Evolutionary conservation across 2,113 vertebrate genomes (phyloP).

Genomic region (Bostrychus sinensis): DNA sequence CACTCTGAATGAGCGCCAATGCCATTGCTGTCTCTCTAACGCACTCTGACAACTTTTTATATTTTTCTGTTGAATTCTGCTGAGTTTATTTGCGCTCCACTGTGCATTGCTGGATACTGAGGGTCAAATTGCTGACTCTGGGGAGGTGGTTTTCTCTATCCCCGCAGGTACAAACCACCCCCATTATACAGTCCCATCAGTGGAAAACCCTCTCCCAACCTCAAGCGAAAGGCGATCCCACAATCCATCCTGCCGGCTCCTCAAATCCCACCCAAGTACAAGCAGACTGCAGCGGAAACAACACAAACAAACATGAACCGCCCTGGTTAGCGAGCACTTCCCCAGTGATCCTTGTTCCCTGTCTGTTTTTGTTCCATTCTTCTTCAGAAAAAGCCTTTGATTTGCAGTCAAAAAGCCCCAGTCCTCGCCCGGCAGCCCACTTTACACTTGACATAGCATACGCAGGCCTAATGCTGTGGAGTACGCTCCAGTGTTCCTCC

Average conservation of each 20-base stretch:
- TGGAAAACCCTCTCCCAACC: constrained; percentile 45
- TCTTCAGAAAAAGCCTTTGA: constrained; percentile 34
- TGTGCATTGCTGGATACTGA: constrained; percentile 5
- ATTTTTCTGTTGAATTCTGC: constrained; percentile 58
- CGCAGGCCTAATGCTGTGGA: constrained; percentile 48
- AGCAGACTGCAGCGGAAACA: constrained; percentile 37
- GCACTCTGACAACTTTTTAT: constrained; percentile 50
- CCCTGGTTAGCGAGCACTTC: constrained; percentile 16
- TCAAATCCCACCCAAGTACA: constrained; percentile 45
- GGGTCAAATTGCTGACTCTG: constrained; percentile 55
- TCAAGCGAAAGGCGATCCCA: constrained; percentile 48
- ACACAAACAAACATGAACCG: constrained; percentile 35
- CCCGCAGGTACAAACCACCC: constrained; percentile 14
- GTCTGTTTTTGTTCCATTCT: constrained; percentile 30
- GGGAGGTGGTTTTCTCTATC: constrained; percentile 32
- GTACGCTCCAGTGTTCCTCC: constrained; percentile 52
- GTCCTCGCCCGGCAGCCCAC: constrained; percentile 40
- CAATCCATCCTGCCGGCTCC: constrained; percentile 45
- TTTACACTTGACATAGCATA: constrained; percentile 68
- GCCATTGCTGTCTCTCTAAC: constrained; percentile 54
- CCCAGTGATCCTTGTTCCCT: constrained; percentile 20
- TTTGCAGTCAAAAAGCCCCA: constrained; percentile 43
- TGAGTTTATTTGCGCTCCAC: constrained; percentile 38
- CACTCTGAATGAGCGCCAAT: constrained; percentile 61
- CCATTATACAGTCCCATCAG: constrained; percentile 19